Percentiles rank a stretch among this genome's conserved stretches.
Evolutionary conservation across 2,797 vertebrate genomes (phyloP).

Genomic region (Microcaecilia unicolor): DNA sequence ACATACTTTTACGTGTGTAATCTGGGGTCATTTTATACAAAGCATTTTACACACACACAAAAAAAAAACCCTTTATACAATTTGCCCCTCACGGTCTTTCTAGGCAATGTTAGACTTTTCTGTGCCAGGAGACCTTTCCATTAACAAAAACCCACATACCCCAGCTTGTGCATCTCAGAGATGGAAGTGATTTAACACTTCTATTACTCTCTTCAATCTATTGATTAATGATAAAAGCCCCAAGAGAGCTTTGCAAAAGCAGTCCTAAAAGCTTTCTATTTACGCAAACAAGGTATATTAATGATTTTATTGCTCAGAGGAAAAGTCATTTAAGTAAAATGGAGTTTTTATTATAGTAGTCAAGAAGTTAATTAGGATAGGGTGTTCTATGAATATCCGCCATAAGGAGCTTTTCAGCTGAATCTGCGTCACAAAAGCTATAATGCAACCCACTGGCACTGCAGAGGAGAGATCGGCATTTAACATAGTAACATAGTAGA

Average conservation of each 20-base stretch:
- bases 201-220: constrained; percentile 31
- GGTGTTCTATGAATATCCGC: no score
- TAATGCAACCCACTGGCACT: no score
- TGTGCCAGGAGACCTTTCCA: constrained; percentile 15
- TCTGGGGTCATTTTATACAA: no score
- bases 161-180: constrained; percentile 3
- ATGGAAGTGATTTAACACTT: constrained; percentile 26
- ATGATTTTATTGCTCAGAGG: constrained; percentile 47
- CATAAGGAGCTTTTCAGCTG: no score
- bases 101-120: no score
- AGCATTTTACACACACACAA: no score
- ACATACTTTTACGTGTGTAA: no score
- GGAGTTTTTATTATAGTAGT: constrained; percentile 40
- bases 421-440: no score
- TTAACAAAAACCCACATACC: constrained; percentile 2
- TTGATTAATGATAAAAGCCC: constrained; percentile 33
- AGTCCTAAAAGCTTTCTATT: constrained; percentile 29
- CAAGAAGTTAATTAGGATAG: constrained; percentile 10
- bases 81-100: no score
- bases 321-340: constrained; percentile 37
- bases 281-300: constrained; percentile 31
- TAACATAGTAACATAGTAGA: no score
- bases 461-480: no score
- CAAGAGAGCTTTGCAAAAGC: constrained; percentile 37
- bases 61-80: no score